These are phyloP conservation scores for Polymixis lichenea DNA, from an alignment of 2,888 invertebrate species.

Conservation along the genomic window DNA sequence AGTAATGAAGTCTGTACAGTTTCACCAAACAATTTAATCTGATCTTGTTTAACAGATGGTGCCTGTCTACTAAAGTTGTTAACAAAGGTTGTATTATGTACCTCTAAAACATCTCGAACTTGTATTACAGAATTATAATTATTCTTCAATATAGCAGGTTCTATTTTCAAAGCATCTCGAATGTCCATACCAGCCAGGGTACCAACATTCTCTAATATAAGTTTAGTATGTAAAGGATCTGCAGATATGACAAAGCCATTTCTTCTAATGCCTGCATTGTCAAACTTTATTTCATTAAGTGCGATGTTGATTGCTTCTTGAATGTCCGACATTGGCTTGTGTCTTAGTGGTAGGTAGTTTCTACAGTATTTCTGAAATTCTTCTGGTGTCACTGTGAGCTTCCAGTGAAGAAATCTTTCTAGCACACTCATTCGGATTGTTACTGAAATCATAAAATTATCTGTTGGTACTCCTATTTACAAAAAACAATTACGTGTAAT, in stretches of 20 bases:
- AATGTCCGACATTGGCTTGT: constrained; percentile 86
- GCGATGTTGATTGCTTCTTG: constrained; percentile 90
- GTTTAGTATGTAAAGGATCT: constrained; percentile 90
- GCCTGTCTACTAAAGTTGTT: not conserved
- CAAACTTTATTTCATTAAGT: constrained; percentile 89
- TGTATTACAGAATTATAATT: constrained; percentile 89
- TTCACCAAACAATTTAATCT: not conserved
- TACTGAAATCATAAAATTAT: constrained; percentile 73
- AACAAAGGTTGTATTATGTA: constrained; percentile 51
- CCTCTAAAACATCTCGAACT: constrained; percentile 90
- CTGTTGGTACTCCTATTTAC: not conserved
- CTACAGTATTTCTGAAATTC: constrained; percentile 83
- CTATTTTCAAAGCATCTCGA: constrained; percentile 86
- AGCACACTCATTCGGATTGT: constrained; percentile 83
- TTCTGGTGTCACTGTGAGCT: constrained; percentile 77
- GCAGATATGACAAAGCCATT: constrained; percentile 91
- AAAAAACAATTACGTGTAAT: no score
- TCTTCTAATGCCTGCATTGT: constrained; percentile 87
- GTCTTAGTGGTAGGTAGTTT: constrained; percentile 82
- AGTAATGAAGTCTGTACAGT: not conserved
- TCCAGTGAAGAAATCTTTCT: constrained; percentile 82
- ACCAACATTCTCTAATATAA: constrained; percentile 89
- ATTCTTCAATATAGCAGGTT: constrained; percentile 92
- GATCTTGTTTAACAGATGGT: not conserved
- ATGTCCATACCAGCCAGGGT: constrained; percentile 90